phyloP scores from a whole-genome alignment of 2,888 invertebrate species.

The Teinopalpus imperialis region DNA sequence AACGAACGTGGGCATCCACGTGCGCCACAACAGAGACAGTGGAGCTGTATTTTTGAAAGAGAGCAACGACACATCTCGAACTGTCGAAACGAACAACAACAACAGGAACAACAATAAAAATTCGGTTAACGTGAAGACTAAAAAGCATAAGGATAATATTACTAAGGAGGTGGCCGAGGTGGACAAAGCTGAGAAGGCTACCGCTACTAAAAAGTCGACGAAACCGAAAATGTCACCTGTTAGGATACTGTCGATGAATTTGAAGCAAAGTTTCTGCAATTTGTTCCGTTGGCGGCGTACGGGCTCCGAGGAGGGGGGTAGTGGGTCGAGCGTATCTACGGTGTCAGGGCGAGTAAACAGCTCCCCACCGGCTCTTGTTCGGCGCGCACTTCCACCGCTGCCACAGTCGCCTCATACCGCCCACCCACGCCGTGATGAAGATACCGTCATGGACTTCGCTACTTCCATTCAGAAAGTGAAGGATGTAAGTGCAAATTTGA shows the following conservation, averaged over 20 bases:
- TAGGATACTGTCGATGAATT: conserved; percentile 86
- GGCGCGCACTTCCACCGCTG: conserved; percentile 71
- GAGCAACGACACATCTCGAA: conserved; percentile 51
- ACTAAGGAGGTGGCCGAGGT: conserved; percentile 54
- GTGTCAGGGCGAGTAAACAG: conserved; percentile 48
- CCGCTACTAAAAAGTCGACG: conserved; percentile 47
- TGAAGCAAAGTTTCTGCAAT: conserved; percentile 93
- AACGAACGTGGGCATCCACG: conserved; percentile 65
- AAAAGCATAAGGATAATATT: conserved; percentile 76
- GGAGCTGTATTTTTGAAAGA: conserved; percentile 61
- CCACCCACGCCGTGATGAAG: conserved; percentile 52
- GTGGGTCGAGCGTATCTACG: conserved; percentile 42
- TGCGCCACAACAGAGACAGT: conserved; percentile 56
- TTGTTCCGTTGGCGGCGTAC: conserved; percentile 86
- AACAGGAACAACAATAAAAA: conserved; percentile 76
- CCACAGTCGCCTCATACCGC: conserved; percentile 53
- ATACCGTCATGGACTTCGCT: conserved; percentile 90
- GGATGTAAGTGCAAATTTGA: conserved; percentile 90
- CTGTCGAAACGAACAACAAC: conserved; percentile 70
- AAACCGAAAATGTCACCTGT: conserved; percentile 85
- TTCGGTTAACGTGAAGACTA: conserved; percentile 83
- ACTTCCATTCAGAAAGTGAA: conserved; percentile 96
- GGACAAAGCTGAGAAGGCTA: conserved; percentile 72
- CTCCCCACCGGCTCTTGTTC: conserved; percentile 63
- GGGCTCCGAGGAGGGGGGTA: conserved; percentile 45